Base-by-base conservation (phyloP, 2,113 vertebrate species). In the Danionella cerebrum region DNA sequence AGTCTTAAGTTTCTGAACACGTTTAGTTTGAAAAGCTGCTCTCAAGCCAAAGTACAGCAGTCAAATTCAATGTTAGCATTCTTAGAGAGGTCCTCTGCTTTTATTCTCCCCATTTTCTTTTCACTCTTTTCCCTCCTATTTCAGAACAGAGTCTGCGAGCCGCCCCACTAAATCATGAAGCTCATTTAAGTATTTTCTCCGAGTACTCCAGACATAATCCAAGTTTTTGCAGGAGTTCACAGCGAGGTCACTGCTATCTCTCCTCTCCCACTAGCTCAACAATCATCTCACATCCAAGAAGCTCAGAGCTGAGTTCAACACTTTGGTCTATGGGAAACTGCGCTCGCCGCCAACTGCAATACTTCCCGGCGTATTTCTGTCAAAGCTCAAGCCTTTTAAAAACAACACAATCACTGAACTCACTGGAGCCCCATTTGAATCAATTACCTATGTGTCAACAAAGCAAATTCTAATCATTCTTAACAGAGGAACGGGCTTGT, bases 311-410 rank as follows among this genome's bases (percentile, higher is more conserved):
- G 82, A 75, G 78, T 79, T 83, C 77, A 80, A 79, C 65, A 70
- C 79, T 79, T 79, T 76, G 42, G 78, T 75, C 82, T 83, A 85
- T 89, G 88, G 84, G 88, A 89, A 88, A 83, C 78, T 53, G 35
- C 75, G 78, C 78, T 78, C 47, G 63, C 53, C 73, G 88, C 88
- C 88, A 89, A 88, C 83, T 78, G 83, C 83, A 88, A 87, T 85
- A 88, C 85, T 86, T 87, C 81, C 80, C 80, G n/a, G 73, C 85
- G 80, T 82, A 84, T 85, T 88, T 87, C 86, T 87, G 85, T 87
- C 86, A 84, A 81, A 86, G 78, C 76, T 73, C 45, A 41, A 31
- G 84, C 80, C 86, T 83, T 84, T 80, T 73, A 51, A 84, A 86
- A 88, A 88, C 80, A 87, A 84, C 84, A 78, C 81, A 79, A 69